phyloP scores from a whole-genome alignment of 2,113 vertebrate species.

The Equus quagga region DNA sequence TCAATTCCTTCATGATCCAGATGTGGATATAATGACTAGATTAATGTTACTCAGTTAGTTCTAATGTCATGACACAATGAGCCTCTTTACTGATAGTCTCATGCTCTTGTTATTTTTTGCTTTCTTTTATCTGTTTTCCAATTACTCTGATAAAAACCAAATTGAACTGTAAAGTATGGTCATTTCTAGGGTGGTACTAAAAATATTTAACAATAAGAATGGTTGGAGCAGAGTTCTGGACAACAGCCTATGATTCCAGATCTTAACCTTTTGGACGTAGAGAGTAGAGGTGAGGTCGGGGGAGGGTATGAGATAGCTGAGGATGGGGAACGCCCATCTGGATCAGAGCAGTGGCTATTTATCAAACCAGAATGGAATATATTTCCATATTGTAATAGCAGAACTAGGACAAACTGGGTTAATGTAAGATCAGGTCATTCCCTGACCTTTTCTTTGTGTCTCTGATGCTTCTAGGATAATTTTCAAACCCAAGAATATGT shows the following conservation, averaged over 20 bases:
- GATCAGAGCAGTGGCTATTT: not conserved
- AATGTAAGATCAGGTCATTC: not conserved
- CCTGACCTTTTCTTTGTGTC: not conserved
- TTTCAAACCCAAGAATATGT: not conserved
- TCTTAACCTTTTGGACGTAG: not conserved
- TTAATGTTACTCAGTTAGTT: not conserved
- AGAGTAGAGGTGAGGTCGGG: not conserved
- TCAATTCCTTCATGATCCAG: not conserved
- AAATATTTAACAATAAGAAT: not conserved
- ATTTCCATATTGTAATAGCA: constrained; percentile 23
- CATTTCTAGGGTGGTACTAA: not conserved
- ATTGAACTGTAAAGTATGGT: not conserved
- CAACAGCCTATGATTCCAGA: not conserved
- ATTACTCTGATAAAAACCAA: constrained; percentile 42
- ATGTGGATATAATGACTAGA: not conserved
- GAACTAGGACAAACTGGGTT: not conserved
- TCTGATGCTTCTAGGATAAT: not conserved
- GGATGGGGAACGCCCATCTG: not conserved
- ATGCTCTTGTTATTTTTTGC: not conserved
- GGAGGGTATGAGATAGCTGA: not conserved
- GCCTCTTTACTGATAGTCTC: not conserved
- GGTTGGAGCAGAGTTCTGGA: not conserved
- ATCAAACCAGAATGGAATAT: not conserved
- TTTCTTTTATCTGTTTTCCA: not conserved
- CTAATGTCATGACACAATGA: not conserved